Evolutionary conservation across 2,888 invertebrate genomes (phyloP).

Genomic region (Stramonita haemastoma): DNA sequence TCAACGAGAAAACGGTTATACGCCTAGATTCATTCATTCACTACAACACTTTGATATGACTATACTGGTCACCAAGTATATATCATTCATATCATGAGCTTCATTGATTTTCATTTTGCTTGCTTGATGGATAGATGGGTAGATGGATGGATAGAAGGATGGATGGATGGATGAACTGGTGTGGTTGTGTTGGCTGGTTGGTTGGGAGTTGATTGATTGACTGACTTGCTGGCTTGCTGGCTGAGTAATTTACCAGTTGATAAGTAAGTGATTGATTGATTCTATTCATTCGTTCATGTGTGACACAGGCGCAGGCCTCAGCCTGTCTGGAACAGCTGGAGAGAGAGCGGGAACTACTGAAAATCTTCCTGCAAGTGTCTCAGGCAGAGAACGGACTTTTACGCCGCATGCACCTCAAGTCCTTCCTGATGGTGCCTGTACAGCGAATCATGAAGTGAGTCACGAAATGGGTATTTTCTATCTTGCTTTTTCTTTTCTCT

Average conservation of each 20-base stretch:
- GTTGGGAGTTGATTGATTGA: not conserved
- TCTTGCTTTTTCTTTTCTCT: not conserved
- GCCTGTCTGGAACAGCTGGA: constrained; percentile 91
- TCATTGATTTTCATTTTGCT: not conserved
- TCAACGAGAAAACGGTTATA: too few species aligned
- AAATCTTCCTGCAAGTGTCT: constrained; percentile 95
- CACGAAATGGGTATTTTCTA: not conserved
- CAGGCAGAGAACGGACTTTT: constrained; percentile 97
- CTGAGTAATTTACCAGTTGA: not conserved
- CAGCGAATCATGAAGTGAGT: constrained; percentile 92
- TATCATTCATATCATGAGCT: too few species aligned
- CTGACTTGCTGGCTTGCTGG: not conserved
- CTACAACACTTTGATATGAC: too few species aligned
- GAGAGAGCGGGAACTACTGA: constrained; percentile 94
- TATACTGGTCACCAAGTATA: too few species aligned
- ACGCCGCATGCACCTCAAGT: constrained; percentile 95
- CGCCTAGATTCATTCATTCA: too few species aligned
- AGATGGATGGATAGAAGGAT: not conserved
- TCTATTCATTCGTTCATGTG: not conserved
- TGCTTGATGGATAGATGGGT: not conserved
- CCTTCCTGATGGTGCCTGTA: constrained; percentile 98
- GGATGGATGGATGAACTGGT: not conserved
- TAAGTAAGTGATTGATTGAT: not conserved
- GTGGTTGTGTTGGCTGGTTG: not conserved
- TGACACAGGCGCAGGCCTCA: constrained; percentile 87